Percentiles rank a stretch among this genome's conserved stretches.
Evolutionary conservation across 1,140 invertebrate species (phyloP).

Genomic region (Lanistes nyassanus): DNA sequence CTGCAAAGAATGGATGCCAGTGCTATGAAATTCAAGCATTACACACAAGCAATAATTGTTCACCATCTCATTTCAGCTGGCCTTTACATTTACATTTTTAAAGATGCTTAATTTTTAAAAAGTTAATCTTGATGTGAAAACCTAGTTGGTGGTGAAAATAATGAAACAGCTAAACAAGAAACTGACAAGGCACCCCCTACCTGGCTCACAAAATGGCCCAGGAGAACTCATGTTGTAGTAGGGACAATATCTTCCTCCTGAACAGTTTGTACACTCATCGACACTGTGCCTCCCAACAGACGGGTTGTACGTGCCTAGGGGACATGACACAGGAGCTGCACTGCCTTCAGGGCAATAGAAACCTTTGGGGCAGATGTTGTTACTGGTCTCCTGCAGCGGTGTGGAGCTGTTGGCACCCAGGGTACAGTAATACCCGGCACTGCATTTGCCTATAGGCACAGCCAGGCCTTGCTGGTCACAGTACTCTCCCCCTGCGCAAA

Average conservation of each 20-base stretch:
- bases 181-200: constrained; percentile 30
- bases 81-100: not conserved
- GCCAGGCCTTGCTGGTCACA: constrained; percentile 53
- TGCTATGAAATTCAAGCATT: not conserved
- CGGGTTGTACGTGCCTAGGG: constrained; percentile 55
- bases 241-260: constrained; percentile 52
- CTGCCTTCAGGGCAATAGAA: constrained; percentile 57
- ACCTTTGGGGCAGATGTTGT: constrained; percentile 55
- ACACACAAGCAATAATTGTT: not conserved
- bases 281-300: constrained; percentile 39
- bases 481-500: constrained; percentile 55
- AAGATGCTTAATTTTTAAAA: too few species aligned
- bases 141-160: too few species aligned
- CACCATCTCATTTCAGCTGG: not conserved
- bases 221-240: constrained; percentile 56
- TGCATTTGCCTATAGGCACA: constrained; percentile 50
- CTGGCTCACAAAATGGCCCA: constrained; percentile 45
- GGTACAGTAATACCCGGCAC: constrained; percentile 58
- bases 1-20: constrained; percentile 24
- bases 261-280: constrained; percentile 54
- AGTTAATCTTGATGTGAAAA: too few species aligned
- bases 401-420: constrained; percentile 54
- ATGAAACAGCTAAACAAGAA: not conserved
- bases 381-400: constrained; percentile 44
- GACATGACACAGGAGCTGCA: constrained; percentile 47